phyloP scores from a whole-genome alignment of 2,113 vertebrate genomes.

The Siphamia tubifer region DNA sequence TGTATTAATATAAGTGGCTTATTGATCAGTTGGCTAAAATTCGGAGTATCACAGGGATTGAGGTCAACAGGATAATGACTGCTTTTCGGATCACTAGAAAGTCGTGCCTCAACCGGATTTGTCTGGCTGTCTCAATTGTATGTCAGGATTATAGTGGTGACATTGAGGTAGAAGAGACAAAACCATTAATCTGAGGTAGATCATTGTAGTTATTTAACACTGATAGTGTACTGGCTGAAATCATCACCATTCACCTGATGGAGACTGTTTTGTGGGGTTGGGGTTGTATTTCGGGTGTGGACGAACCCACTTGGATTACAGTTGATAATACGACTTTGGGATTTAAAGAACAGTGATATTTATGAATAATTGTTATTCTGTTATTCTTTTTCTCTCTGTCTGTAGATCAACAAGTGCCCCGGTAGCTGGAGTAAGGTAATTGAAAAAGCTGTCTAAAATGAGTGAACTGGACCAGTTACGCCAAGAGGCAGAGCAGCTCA shows the following conservation, averaged over 20 bases:
- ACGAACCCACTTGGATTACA: neutral
- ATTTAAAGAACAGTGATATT: neutral
- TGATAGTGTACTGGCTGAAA: neutral
- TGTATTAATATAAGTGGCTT: conserved; percentile 59
- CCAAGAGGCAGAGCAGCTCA: conserved; percentile 99
- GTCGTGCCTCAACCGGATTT: conserved; percentile 85
- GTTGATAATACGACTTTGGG: neutral
- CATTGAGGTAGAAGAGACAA: conserved; percentile 57
- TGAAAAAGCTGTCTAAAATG: conserved; percentile 89
- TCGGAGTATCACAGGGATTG: conserved; percentile 59
- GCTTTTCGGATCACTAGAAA: conserved; percentile 74
- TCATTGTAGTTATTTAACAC: neutral
- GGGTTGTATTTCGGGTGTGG: neutral
- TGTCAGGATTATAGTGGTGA: conserved; percentile 71
- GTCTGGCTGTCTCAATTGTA: conserved; percentile 64
- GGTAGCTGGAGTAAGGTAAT: conserved; percentile 84
- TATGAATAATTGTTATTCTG: neutral
- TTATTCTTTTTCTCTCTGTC: neutral
- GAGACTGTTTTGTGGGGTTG: neutral
- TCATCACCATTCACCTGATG: neutral
- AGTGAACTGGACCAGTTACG: conserved; percentile 99
- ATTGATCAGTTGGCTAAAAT: conserved; percentile 55
- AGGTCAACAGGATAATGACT: conserved; percentile 77
- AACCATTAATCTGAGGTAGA: neutral
- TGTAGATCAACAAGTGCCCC: conserved; percentile 85